Conservation (phyloP, 1,140 invertebrate genomes). For the Drosophila littoralis region DNA sequence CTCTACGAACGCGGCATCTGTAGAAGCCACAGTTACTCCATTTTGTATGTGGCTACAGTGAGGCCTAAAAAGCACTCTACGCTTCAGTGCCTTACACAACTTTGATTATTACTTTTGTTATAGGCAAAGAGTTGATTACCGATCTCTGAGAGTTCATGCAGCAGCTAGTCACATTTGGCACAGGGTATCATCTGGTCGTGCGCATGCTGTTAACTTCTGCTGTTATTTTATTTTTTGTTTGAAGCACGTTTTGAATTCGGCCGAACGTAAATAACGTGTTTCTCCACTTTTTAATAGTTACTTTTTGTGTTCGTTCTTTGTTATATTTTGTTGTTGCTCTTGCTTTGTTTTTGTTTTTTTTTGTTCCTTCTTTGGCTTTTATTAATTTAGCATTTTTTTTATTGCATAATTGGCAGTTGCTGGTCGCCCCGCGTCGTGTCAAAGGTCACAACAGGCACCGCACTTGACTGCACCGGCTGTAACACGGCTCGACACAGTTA, state of each 20-base stretch:
- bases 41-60: too few relatives aligned
- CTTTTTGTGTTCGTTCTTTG: constrained; percentile 24
- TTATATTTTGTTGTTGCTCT: constrained; percentile 6
- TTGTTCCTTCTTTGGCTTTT: constrained; percentile 42
- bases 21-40: too few relatives aligned
- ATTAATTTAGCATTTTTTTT: constrained; percentile 68
- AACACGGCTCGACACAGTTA: constrained; percentile 11
- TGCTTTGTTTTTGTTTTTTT: constrained; percentile 10
- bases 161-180: background rate
- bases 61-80: too few relatives aligned
- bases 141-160: too few relatives aligned
- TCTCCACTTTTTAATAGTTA: constrained; percentile 49
- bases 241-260: constrained; percentile 48
- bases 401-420: constrained; percentile 77
- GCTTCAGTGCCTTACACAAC: too few relatives aligned
- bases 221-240: constrained; percentile 8
- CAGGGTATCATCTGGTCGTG: constrained; percentile 15
- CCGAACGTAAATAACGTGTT: constrained; percentile 48
- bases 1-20: too few relatives aligned
- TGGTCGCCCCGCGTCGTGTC: constrained; percentile 41
- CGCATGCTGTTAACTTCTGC: background rate
- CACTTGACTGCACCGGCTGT: constrained; percentile 36
- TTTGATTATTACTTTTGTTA: too few relatives aligned
- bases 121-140: too few relatives aligned
- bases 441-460: constrained; percentile 49